Evolutionary conservation across 2,888 invertebrate genomes (phyloP).

Genomic region (Cheilosia scutellata): DNA sequence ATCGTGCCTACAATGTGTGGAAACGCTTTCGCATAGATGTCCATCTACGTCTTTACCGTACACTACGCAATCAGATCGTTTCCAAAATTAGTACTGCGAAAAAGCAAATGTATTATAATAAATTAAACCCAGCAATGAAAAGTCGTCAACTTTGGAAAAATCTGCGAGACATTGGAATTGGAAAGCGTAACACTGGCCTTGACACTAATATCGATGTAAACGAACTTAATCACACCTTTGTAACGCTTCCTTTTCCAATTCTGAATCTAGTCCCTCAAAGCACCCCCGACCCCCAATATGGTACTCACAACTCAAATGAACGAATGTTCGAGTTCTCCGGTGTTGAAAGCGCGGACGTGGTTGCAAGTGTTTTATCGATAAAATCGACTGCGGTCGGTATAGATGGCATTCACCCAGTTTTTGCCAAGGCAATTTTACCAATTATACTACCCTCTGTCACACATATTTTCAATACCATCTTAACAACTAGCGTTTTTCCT

Average conservation of each 20-base stretch:
- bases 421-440: not conserved
- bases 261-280: too few species aligned
- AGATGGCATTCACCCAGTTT: too few species aligned
- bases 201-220: not conserved
- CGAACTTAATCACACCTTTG: not conserved
- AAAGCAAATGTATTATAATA: not conserved
- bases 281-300: too few species aligned
- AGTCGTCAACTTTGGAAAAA: not conserved
- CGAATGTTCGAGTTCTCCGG: too few species aligned
- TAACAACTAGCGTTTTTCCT: not conserved
- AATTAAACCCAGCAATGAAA: not conserved
- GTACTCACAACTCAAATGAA: too few species aligned
- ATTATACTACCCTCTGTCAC: slow-evolving; percentile 1
- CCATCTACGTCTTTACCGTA: not conserved
- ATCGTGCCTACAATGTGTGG: not conserved
- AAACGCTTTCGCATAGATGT: not conserved
- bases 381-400: too few species aligned
- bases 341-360: too few species aligned
- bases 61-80: not conserved
- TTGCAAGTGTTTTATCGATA: too few species aligned
- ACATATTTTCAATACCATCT: not conserved
- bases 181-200: not conserved
- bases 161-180: not conserved
- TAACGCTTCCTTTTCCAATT: too few species aligned
- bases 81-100: not conserved